A percentile compares a stretch with the other conserved stretches of the same genome.
phyloP scores from a whole-genome alignment of 2,113 vertebrate species.

The Camelus dromedarius region DNA sequence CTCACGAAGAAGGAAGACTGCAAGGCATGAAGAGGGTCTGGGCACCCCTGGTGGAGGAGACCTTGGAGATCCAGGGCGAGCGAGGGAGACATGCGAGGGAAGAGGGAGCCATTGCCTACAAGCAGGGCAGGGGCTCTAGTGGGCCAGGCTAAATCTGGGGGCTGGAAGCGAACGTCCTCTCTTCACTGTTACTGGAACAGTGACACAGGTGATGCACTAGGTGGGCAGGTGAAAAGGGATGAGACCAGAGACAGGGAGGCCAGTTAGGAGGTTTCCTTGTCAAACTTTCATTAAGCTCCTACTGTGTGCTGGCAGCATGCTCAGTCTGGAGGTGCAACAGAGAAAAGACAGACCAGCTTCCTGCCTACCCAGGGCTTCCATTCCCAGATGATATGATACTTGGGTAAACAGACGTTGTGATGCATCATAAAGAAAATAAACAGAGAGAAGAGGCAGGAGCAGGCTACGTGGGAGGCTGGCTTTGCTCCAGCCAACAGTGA shows the following conservation, averaged over 20 bases:
- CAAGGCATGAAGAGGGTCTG: not conserved
- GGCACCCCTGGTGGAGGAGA: accelerated
- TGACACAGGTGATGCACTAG: not conserved
- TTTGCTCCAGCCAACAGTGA: not conserved
- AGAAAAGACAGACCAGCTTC: not conserved
- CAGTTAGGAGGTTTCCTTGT: not conserved
- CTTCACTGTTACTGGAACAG: not conserved
- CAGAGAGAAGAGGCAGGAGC: not conserved
- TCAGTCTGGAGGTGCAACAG: not conserved
- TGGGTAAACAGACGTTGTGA: not conserved
- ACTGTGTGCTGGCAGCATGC: not conserved
- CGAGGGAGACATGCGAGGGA: not conserved
- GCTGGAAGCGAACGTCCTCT: accelerated
- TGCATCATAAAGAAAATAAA: not conserved
- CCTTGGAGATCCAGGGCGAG: not conserved
- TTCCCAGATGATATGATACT: not conserved
- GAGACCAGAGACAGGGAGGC: not conserved
- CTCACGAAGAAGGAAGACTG: not conserved
- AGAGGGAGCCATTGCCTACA: accelerated
- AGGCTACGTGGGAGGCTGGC: accelerated
- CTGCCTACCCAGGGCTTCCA: not conserved
- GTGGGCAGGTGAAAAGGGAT: not conserved
- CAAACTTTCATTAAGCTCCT: not conserved
- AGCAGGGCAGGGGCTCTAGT: not conserved
- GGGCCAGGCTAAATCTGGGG: not conserved